Conservation (phyloP, 2,797 vertebrate genomes). For the Melanotaenia parkinsoni region DNA sequence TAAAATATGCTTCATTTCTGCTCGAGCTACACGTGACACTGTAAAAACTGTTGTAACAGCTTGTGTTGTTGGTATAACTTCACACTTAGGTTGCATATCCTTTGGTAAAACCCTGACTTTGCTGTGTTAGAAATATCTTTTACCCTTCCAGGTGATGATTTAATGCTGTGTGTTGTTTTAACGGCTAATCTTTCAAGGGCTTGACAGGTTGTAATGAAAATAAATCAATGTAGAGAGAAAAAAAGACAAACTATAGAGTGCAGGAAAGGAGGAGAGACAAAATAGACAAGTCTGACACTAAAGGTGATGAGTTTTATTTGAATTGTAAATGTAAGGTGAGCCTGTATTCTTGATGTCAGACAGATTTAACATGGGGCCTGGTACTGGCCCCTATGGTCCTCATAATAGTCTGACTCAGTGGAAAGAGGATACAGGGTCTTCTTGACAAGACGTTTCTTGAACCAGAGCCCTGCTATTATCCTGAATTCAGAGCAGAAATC, state of each 20-base stretch:
- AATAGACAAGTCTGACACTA: background rate
- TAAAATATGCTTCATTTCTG: background rate
- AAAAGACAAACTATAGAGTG: background rate
- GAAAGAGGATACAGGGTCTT: slow-evolving; percentile 71
- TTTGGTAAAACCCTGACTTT: slow-evolving; percentile 8
- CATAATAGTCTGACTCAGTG: slow-evolving; percentile 45
- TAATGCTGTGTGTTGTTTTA: slow-evolving; percentile 42
- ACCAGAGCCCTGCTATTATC: slow-evolving; percentile 68
- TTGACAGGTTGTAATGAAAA: slow-evolving; percentile 47
- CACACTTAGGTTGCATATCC: slow-evolving; percentile 11
- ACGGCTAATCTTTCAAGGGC: slow-evolving; percentile 50
- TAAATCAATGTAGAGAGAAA: slow-evolving; percentile 23
- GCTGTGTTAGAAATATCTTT: background rate
- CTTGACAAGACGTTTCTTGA: slow-evolving; percentile 80
- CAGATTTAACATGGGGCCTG: slow-evolving; percentile 64
- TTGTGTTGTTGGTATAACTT: background rate
- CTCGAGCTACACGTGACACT: background rate
- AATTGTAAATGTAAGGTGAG: slow-evolving; percentile 30
- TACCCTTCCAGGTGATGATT: slow-evolving; percentile 27
- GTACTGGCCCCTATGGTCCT: slow-evolving; percentile 50
- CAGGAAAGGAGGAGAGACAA: background rate
- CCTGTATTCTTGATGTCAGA: slow-evolving; percentile 53
- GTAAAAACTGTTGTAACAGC: background rate
- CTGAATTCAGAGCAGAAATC: slow-evolving; percentile 60
- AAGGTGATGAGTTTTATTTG: slow-evolving; percentile 40